Evolutionary conservation across 2,113 vertebrate genomes (phyloP), one percentile per base, ranked within the genome.

Genomic region (Fulmarus glacialis): DNA sequence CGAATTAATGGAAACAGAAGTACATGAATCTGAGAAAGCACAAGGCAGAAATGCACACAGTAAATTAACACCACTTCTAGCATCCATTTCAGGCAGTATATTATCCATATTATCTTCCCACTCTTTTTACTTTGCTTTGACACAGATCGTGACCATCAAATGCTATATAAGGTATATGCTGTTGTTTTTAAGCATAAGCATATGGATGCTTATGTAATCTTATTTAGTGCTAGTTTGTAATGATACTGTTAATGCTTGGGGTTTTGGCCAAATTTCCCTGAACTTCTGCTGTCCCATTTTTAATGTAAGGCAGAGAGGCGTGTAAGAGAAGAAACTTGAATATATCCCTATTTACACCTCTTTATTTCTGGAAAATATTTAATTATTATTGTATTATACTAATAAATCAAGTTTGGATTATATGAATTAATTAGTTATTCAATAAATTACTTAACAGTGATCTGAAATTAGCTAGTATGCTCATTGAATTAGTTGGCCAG

Each of bases 181-280:
- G 95, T 85, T 96, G 87, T 72, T 97, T 91, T 90, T 85, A 90
- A 85, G 84, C 48, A 64, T 74, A 91, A 91, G 48, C 94, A 96
- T 96, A 96, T 95, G 94, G 89, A 56, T 70, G 58, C 70, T 96
- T 96, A 96, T 14, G 29, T 91, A 97, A 97, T 91, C 70, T 90
- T 91, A 75, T 47, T 89, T 87, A 87, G 56, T 82, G 34, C 58
- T 94, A 72, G 60, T 85, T 95, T 87, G 78, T 19, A 72, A 87
- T 42, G 66, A 43, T 90, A n/a, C 78, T 74, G 34, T 74, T 74
- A 74, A 47, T 83, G 60, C 72, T 80, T 90, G 45, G 11, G 14
- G 9, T 79, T 93, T 79, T 90, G 72, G n/a, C 64, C 81, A 94
- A 47, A 82, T 89, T 93, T 73, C 42, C 7, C 47, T 82, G 56